Evolutionary conservation across 1,140 invertebrate genomes (phyloP).

Genomic region (Batillaria attramentaria): DNA sequence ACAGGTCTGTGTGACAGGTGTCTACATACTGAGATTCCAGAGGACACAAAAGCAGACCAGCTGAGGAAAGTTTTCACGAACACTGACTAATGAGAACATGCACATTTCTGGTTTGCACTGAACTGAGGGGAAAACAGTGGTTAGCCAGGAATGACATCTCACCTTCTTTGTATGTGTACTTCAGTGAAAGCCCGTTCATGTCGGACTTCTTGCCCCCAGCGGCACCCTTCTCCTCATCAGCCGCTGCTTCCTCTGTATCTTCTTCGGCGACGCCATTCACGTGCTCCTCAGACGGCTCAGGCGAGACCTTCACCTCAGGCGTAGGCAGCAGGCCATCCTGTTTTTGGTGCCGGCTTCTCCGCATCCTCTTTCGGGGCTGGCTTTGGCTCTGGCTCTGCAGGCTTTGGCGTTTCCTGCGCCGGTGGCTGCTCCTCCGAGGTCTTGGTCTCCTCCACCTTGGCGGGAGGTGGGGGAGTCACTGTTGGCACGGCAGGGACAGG

Average conservation of each 20-base stretch:
- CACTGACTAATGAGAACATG: neutral
- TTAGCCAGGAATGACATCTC: neutral
- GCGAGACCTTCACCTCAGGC: neutral
- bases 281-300: neutral
- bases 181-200: constrained; percentile 28
- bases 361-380: no score
- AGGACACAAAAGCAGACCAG: neutral
- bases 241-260: neutral
- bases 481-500: no score
- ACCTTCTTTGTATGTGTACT: constrained; percentile 65
- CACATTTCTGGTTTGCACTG: neutral
- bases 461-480: neutral
- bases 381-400: no score
- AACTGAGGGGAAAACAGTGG: neutral
- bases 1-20: no score
- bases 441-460: neutral
- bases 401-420: neutral
- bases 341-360: neutral
- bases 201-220: constrained; percentile 25
- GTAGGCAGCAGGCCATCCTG: neutral
- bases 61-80: neutral
- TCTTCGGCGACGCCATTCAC: no score
- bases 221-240: neutral
- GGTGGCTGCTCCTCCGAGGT: neutral
- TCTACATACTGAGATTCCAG: neutral